These are phyloP conservation scores for Rhagoletis zephyria DNA, from an alignment of 1,140 invertebrate species.

Conservation along the genomic window DNA sequence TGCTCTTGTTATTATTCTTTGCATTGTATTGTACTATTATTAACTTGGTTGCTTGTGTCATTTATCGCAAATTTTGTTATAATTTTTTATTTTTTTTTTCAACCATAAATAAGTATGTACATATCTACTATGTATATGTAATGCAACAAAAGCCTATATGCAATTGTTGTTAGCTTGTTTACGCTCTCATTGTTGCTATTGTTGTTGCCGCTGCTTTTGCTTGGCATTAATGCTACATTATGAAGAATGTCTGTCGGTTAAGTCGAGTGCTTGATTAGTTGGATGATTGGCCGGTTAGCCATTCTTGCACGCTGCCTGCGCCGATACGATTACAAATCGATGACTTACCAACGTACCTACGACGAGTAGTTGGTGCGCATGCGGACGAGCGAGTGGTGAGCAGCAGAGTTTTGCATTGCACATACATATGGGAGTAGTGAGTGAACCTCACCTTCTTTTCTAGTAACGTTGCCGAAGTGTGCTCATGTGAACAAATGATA, in stretches of 20 bases:
- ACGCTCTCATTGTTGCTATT: neutral
- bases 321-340: slow-evolving; percentile 24
- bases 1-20: slow-evolving; percentile 19
- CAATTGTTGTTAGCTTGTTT: neutral
- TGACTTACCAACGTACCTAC: neutral
- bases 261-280: slow-evolving; percentile 41
- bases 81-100: neutral
- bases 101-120: neutral
- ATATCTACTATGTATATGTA: neutral
- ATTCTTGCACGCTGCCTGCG: neutral
- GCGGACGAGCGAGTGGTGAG: neutral
- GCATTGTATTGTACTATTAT: neutral
- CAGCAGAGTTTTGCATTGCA: neutral
- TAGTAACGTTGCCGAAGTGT: neutral
- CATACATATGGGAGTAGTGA: neutral
- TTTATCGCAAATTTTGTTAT: slow-evolving; percentile 42
- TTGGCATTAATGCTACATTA: slow-evolving; percentile 29
- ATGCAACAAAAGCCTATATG: neutral
- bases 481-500: neutral
- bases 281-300: slow-evolving; percentile 36
- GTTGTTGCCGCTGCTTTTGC: neutral
- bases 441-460: slow-evolving; percentile 48
- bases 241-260: slow-evolving; percentile 47
- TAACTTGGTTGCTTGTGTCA: slow-evolving; percentile 48
- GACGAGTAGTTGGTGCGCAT: neutral